Base-by-base conservation (phyloP, 2,797 vertebrate genomes). In the Gymnothorax reevesii region DNA sequence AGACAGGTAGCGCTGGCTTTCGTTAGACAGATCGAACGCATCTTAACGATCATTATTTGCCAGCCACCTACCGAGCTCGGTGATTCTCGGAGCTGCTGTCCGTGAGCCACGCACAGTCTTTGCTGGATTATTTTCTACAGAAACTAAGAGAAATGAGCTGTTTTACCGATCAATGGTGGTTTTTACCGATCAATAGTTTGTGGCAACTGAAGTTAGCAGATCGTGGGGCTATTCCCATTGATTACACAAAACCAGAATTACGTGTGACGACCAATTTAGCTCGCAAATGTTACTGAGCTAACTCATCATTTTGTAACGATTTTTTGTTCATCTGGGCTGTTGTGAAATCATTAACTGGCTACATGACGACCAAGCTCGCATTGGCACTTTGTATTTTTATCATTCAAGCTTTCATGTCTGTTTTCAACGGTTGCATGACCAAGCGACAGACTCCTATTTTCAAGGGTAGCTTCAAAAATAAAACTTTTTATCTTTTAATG, bases 241-340 rank as follows among this genome's bases (percentile, higher is more conserved):
- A 42, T 7, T 66, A 20, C 25, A n/a, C 64, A 7, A 7, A n/a
- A 66, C 22, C 64, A 66, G 60, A 20, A 20, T 64, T 66, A 7
- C 2, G 64, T 64, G 17, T 64, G 60, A 3, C 15, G 60, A 64
- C 60, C 7, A 66, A 15, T 17, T 42, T 42, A 42, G 33, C 33
- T 42, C 33, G 33, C 33, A 42, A 42, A 42, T 42, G 33, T 42
- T 13, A 66, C 22, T 22, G 64, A 66, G 64, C 64, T 66, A 9
- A n/a, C 64, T 69, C 64, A 69, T 69, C 64, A 25, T 69, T 69
- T 69, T 69, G 64, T 69, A 69, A 69, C n/a, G 64, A 69, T 22
- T 42, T 2, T 1, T 42, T 42, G 33, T 25, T 5, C 3, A 17
- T 17, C 22, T 17, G 62, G 62, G 62, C 62, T 64, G 62, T 64